phyloP scores from a whole-genome alignment of 1,140 invertebrate species.

The Neodiprion pinetum region DNA sequence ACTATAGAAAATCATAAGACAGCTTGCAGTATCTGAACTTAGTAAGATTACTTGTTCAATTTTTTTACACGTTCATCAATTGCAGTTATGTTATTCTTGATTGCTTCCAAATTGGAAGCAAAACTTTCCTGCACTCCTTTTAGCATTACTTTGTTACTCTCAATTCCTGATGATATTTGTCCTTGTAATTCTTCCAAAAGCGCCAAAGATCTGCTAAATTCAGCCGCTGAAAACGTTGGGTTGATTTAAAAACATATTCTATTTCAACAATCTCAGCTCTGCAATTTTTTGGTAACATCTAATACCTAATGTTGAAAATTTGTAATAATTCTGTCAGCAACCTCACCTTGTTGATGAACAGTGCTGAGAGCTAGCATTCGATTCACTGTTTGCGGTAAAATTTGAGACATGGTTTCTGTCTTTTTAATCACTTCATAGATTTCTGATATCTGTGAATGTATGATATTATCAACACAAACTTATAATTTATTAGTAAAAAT shows the following conservation, averaged over 20 bases:
- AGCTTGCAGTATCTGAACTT: neutral
- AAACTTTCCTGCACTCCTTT: slow-evolving; percentile 84
- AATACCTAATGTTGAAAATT: neutral
- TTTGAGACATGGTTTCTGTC: slow-evolving; percentile 78
- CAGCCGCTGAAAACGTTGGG: slow-evolving; percentile 71
- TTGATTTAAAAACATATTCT: slow-evolving; percentile 1
- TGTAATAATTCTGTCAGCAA: no score
- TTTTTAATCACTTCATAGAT: slow-evolving; percentile 88
- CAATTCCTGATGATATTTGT: slow-evolving; percentile 74
- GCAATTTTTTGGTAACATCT: slow-evolving; percentile 4
- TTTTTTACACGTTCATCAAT: slow-evolving; percentile 76
- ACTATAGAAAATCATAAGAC: neutral
- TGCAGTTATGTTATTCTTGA: slow-evolving; percentile 77
- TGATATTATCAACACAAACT: neutral
- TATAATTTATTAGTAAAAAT: neutral
- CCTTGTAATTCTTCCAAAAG: slow-evolving; percentile 84
- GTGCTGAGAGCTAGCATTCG: slow-evolving; percentile 82
- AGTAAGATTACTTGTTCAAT: slow-evolving; percentile 53
- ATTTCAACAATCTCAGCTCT: neutral
- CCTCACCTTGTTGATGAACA: slow-evolving; percentile 88
- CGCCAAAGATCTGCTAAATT: slow-evolving; percentile 83
- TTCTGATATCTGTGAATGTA: slow-evolving; percentile 73
- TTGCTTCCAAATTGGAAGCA: slow-evolving; percentile 75
- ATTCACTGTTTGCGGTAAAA: slow-evolving; percentile 82
- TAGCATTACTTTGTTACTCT: slow-evolving; percentile 79